Evolutionary conservation across 2,113 vertebrate genomes (phyloP).

Genomic region (Leptobrachium ailaonicum): DNA sequence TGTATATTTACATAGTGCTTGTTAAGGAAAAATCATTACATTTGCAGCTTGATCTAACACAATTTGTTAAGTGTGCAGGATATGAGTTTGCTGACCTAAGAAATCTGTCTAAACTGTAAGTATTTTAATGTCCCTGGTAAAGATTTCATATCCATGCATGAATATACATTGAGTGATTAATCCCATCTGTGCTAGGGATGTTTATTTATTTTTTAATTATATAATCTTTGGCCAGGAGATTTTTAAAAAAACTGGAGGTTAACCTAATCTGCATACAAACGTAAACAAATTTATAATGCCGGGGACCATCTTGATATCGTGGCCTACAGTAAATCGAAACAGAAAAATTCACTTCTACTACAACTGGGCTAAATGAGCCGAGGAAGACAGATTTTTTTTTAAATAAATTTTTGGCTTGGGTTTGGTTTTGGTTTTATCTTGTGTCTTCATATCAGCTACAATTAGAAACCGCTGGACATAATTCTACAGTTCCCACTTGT

Average conservation of each 20-base stretch:
- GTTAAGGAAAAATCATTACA: conserved; percentile 48
- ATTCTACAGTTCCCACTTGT: no score
- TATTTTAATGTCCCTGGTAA: background rate
- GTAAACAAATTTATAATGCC: background rate
- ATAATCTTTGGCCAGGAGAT: background rate
- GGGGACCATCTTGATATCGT: background rate
- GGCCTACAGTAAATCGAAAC: background rate
- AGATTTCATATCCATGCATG: background rate
- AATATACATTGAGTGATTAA: background rate
- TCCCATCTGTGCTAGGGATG: background rate
- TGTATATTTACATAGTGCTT: conserved; percentile 46
- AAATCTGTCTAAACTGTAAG: conserved; percentile 11
- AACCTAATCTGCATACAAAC: background rate
- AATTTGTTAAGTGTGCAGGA: conserved; percentile 9
- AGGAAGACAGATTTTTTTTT: no score
- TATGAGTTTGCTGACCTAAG: conserved; percentile 24
- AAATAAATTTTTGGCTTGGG: no score
- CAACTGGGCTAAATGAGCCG: no score
- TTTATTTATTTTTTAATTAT: background rate
- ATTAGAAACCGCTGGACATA: no score
- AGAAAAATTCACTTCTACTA: no score
- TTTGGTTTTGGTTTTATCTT: no score
- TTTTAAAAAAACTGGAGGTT: background rate
- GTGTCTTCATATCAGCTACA: no score
- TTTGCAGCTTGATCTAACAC: conserved; percentile 36